Evolutionary conservation across 2,113 vertebrate species (phyloP), one percentile per base, ranked within the genome.

Genomic region (Collichthys lucidus): DNA sequence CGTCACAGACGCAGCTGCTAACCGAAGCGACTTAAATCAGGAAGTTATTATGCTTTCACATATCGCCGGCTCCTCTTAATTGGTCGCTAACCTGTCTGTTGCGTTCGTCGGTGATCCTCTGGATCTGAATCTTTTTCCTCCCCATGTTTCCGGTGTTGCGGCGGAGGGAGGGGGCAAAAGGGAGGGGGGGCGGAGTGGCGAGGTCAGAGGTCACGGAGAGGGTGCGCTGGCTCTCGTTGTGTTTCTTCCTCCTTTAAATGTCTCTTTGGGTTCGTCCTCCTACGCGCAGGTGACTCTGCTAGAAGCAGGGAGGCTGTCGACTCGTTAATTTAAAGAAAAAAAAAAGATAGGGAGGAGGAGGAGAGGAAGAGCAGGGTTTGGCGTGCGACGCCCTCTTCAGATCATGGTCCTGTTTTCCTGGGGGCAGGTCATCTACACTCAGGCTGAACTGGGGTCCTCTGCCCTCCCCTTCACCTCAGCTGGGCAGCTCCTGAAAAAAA

Each of bases 71-170:
- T 70, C 19, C 1, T 3, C 11, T 46, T 46, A 1, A n/a, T 24
- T 0, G 31, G 17, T 4, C 35, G 9, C 94, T 91, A 0, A 98
- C 98, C 98, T 99, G 98, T 86, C 96, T 96, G 84, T 99, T 99
- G 93, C 98, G 96, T 87, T 99, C 98, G 5, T 99, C 98, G 0
- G 98, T 99, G 95, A 99, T 99, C 95, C 98, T 94, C 93, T 99
- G 97, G 88, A 99, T 99, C 96, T 99, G 97, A 80, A 99, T 99
- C 96, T 99, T 99, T 96, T 99, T 99, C 84, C 98, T 97, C 94
- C 98, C 98, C 98, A 99, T 99, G 91, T 94, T 96, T 90, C 91
- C 94, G 0, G 67, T 86, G 91, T 84, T 35, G 88, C 46, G 79
- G 85, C 74, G 91, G 92, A 89, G 91, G 88, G 88, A 89, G 91